A percentile compares a stretch with the other conserved stretches of the same genome.
These are phyloP conservation scores for Papilio aristodemus DNA, from an alignment of 1,140 invertebrate genomes.

Conservation along the genomic window DNA sequence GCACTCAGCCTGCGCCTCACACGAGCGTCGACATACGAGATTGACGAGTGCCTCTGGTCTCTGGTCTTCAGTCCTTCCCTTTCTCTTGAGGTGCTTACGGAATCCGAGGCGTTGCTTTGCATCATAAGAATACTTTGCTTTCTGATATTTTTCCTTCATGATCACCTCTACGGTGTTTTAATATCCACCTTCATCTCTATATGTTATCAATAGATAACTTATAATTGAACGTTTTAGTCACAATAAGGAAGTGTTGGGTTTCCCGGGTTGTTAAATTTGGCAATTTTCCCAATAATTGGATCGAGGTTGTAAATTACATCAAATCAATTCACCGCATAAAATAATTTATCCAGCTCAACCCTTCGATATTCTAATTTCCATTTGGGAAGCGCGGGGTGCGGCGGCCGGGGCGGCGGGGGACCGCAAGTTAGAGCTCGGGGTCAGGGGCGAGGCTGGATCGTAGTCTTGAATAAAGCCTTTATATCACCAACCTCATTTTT, in stretches of 20 bases:
- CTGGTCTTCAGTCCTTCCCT: too few relatives aligned
- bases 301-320: constrained; percentile 16
- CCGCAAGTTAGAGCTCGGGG: background rate
- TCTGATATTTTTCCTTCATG: too few relatives aligned
- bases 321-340: constrained; percentile 7
- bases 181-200: background rate
- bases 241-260: background rate
- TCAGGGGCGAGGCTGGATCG: background rate
- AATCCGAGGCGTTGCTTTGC: too few relatives aligned
- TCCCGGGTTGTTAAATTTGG: background rate
- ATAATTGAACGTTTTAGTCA: background rate
- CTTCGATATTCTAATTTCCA: background rate
- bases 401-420: background rate
- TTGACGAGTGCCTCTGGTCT: too few relatives aligned
- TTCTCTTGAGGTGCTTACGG: too few relatives aligned
- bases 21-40: too few relatives aligned
- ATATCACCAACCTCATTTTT: background rate
- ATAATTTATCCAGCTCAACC: constrained; percentile 17
- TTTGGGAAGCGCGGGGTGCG: background rate
- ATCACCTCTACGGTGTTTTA: background rate
- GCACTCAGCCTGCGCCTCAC: too few relatives aligned
- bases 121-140: too few relatives aligned
- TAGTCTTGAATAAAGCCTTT: background rate
- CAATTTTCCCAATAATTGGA: background rate
- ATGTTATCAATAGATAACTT: too few relatives aligned